Base-by-base conservation (phyloP, 2,888 invertebrate species). In the Leucophenga montana region DNA sequence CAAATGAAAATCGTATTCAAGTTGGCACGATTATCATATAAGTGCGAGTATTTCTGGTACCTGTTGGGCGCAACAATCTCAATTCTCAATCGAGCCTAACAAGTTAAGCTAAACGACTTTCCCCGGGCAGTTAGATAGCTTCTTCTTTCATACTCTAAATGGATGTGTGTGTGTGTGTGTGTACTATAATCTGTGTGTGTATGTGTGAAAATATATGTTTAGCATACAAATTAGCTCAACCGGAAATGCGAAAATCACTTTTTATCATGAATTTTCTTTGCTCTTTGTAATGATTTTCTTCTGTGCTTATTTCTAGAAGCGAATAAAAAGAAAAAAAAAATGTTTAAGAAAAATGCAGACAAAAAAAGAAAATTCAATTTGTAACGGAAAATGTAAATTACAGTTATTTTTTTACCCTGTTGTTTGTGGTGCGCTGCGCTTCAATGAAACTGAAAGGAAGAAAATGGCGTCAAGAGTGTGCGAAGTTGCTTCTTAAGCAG, bases 231-330 rank as follows among this genome's bases (percentile, higher is more conserved):
- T 82, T 82, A 84, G 75, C 83, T 72, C 69, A 73, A 75, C 71
- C 75, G 81, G 84, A 79, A 77, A 77, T 80, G 75, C 73, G 74
- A 79, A 84, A 82, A 81, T 81, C 84, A 78, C 80, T 84, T 84
- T 82, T 82, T 74, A 77, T 76, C 77, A 68, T 73, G 72, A 73
- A 76, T 80, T 78, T 80, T 78, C 39, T 50, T 50, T 50, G n/a
- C 50, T 1, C 50, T 50, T 50, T 50, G 50, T 50, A 18, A 50
- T 82, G 75, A 79, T 74, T 75, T 62, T 66, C 18, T 64, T 62
- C 61, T 67, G 44, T 67, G 68, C 56, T 68, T 64, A 61, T 20
- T 16, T 22, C 39, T 20, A 11, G n/a, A n/a, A n/a, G n/a, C 4
- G 22, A 14, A 13, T 61, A 33, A 22, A 44, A 50, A n/a, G 13